Percentiles rank a stretch among this genome's conserved stretches.
These are phyloP conservation scores for Archivesica marissinica DNA, from an alignment of 1,140 invertebrate species.

Conservation along the genomic window DNA sequence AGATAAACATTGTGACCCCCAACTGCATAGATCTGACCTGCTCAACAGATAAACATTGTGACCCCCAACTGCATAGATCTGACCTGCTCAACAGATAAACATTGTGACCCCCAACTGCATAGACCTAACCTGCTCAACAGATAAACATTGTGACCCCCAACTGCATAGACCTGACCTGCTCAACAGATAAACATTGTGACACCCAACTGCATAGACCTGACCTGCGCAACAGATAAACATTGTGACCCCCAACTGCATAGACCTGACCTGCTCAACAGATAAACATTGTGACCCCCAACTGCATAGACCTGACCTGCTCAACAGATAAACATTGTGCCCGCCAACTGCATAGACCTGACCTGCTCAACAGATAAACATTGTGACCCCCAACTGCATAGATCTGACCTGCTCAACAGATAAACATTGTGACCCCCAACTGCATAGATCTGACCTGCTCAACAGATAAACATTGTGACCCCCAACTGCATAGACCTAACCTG, in stretches of 20 bases:
- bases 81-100: slow-evolving; percentile 75
- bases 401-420: slow-evolving; percentile 73
- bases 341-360: slow-evolving; percentile 83
- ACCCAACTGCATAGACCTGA: slow-evolving; percentile 82
- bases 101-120: slow-evolving; percentile 84
- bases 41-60: slow-evolving; percentile 79
- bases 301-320: slow-evolving; percentile 81
- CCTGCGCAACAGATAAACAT: slow-evolving; percentile 79
- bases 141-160: slow-evolving; percentile 84
- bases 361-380: slow-evolving; percentile 77
- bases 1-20: slow-evolving; percentile 83
- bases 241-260: slow-evolving; percentile 83
- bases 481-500: slow-evolving; percentile 82
- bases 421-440: slow-evolving; percentile 84
- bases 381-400: slow-evolving; percentile 84
- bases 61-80: slow-evolving; percentile 83
- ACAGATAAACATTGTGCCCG: slow-evolving; percentile 81
- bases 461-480: slow-evolving; percentile 83
- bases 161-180: slow-evolving; percentile 82
- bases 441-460: slow-evolving; percentile 79
- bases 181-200: slow-evolving; percentile 80
- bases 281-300: slow-evolving; percentile 84
- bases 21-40: slow-evolving; percentile 82
- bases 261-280: slow-evolving; percentile 75
- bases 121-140: slow-evolving; percentile 77